These are phyloP conservation scores for Rhinopomastus cyanomelas DNA, from an alignment of 2,113 vertebrate genomes.

Conservation along the genomic window DNA sequence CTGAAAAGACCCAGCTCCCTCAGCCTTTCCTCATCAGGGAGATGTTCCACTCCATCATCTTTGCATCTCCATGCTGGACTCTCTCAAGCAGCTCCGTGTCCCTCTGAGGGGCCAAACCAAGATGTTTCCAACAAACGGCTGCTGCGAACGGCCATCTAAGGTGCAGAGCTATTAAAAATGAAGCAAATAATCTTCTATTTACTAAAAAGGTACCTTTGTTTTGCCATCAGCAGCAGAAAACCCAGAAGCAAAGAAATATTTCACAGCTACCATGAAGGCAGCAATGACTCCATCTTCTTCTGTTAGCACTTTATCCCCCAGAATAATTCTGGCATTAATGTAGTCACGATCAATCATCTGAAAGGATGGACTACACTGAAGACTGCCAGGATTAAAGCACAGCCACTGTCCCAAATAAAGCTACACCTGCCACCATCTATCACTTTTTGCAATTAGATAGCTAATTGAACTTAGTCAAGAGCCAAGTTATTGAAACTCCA, in stretches of 20 bases:
- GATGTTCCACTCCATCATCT: too few species aligned
- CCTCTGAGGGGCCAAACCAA: too few species aligned
- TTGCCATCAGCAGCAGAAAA: not conserved
- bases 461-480: slow-evolving; percentile 45
- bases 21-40: too few species aligned
- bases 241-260: not conserved
- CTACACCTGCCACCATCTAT: not conserved
- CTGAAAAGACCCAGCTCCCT: too few species aligned
- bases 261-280: not conserved
- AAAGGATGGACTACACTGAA: not conserved
- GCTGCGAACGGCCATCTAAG: not conserved
- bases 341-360: not conserved
- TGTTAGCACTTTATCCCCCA: not conserved
- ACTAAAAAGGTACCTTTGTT: not conserved
- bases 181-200: not conserved
- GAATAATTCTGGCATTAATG: not conserved
- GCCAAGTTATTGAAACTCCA: slow-evolving; percentile 18
- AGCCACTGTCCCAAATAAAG: not conserved
- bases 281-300: not conserved
- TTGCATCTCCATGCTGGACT: too few species aligned
- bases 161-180: not conserved
- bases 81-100: too few species aligned
- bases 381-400: not conserved
- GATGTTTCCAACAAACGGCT: not conserved
- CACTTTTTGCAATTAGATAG: slow-evolving; percentile 43